Evolutionary conservation across 2,797 vertebrate genomes (phyloP).

Genomic region (Lithobates sylvaticus): DNA sequence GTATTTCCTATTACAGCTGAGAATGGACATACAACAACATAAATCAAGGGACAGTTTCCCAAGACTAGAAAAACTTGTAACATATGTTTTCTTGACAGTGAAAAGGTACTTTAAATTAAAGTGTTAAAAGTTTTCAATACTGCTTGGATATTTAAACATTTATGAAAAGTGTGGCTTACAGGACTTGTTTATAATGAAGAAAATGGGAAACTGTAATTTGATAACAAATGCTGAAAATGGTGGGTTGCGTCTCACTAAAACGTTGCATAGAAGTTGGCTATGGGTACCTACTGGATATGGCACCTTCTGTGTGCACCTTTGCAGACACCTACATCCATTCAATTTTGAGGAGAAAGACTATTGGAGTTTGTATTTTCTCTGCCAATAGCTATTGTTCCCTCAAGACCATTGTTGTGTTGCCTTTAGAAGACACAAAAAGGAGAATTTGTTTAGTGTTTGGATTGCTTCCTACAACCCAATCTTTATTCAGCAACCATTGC

Average conservation of each 20-base stretch:
- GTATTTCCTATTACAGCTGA: slow-evolving; percentile 42
- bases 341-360: too few relatives aligned
- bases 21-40: slow-evolving; percentile 25
- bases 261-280: not conserved
- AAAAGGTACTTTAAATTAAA: not conserved
- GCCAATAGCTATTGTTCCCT: not conserved
- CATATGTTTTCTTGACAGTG: not conserved
- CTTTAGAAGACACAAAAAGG: too few relatives aligned
- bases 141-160: not conserved
- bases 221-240: not conserved
- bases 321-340: not conserved
- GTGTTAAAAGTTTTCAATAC: not conserved
- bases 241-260: not conserved
- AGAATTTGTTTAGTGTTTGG: too few relatives aligned
- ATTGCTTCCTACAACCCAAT: too few relatives aligned
- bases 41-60: slow-evolving; percentile 14
- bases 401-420: too few relatives aligned
- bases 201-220: not conserved
- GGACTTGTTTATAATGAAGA: not conserved
- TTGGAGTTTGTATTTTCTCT: not conserved
- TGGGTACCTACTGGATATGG: not conserved
- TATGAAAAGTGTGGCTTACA: not conserved
- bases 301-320: not conserved
- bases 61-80: not conserved
- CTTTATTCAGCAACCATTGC: too few relatives aligned